phyloP scores from a whole-genome alignment of 2,113 vertebrate species.

The Pollimyrus isidori region DNA sequence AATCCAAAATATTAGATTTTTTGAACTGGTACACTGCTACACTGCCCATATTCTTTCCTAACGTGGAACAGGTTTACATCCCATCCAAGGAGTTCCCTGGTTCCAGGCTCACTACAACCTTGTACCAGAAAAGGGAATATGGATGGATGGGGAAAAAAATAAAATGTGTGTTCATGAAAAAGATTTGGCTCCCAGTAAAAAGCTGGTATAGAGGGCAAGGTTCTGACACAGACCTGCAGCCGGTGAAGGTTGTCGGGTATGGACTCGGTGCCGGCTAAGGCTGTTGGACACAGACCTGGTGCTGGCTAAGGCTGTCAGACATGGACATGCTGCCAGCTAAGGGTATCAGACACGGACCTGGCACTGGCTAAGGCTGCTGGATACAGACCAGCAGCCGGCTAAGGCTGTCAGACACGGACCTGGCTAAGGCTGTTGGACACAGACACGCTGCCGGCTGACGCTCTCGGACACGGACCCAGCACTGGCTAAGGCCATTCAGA shows the following conservation, averaged over 20 bases:
- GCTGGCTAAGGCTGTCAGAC: too few species aligned
- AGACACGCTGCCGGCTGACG: not conserved
- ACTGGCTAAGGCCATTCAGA: not conserved
- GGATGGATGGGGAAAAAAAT: not conserved
- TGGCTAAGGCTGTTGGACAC: too few species aligned
- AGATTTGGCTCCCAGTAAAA: not conserved
- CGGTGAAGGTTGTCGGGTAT: not conserved
- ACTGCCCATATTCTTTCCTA: not conserved
- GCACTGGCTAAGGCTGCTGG: too few species aligned
- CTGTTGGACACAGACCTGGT: too few species aligned
- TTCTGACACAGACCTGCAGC: not conserved
- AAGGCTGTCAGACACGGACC: too few species aligned
- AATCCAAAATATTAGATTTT: not conserved
- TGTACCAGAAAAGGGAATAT: not conserved
- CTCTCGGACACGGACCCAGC: not conserved
- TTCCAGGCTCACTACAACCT: not conserved
- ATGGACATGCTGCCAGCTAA: too few species aligned
- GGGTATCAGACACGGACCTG: too few species aligned
- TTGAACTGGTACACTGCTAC: not conserved
- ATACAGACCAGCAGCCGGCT: too few species aligned
- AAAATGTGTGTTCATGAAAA: not conserved
- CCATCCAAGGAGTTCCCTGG: not conserved
- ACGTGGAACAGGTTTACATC: not conserved
- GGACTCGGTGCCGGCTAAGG: not conserved
- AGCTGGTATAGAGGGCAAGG: not conserved